Percentiles rank a stretch among this genome's conserved stretches.
Conservation (phyloP, 2,113 vertebrate genomes). For the Piliocolobus tephrosceles region DNA sequence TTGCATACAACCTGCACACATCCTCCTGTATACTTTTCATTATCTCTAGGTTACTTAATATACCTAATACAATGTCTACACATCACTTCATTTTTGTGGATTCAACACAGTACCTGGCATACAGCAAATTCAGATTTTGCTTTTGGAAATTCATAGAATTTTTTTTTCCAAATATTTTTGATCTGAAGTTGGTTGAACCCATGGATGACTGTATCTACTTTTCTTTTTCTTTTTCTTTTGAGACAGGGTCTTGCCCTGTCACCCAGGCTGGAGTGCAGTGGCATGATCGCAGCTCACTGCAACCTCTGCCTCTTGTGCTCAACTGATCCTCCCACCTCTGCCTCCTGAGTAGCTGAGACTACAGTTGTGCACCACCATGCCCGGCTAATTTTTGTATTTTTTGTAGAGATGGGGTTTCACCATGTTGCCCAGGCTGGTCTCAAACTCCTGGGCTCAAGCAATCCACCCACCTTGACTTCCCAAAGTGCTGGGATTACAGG, state of each 20-base stretch:
- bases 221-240: no score
- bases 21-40: neutral
- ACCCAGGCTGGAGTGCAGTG: neutral
- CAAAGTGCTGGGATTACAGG: neutral
- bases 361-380: neutral
- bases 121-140: neutral
- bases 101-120: neutral
- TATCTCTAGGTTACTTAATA: neutral
- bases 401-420: neutral
- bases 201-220: no score
- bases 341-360: neutral
- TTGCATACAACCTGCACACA: neutral
- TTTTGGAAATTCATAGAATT: neutral
- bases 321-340: neutral
- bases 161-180: neutral
- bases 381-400: neutral
- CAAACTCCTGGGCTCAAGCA: neutral
- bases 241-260: neutral
- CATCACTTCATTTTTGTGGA: neutral
- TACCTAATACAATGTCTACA: neutral
- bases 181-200: no score
- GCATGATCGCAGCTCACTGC: neutral
- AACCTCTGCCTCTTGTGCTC: neutral
- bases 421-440: neutral
- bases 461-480: neutral